Conservation (phyloP, 1,140 invertebrate species). For the Tyrophagus putrescentiae region DNA sequence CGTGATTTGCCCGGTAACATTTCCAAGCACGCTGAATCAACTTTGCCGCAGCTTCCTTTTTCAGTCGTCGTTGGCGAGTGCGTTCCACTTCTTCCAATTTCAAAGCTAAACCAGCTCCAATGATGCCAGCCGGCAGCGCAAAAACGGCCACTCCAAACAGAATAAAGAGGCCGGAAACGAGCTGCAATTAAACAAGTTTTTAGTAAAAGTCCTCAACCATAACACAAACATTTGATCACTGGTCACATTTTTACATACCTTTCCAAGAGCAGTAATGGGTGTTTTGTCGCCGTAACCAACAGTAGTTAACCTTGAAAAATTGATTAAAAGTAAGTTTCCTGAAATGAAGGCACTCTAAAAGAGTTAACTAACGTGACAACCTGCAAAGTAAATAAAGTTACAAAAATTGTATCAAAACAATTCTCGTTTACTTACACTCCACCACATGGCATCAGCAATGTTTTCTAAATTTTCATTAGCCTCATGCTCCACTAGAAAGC, state of each 20-base stretch:
- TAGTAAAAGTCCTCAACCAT: no score
- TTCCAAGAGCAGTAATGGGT: background rate
- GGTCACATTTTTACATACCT: no score
- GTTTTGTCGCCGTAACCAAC: constrained; percentile 12
- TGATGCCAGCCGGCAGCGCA: constrained; percentile 19
- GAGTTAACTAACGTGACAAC: no score
- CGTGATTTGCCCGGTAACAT: background rate
- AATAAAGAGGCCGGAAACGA: background rate
- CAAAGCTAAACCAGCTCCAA: constrained; percentile 17
- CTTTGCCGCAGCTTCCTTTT: background rate
- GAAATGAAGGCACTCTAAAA: background rate
- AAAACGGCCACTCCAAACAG: constrained; percentile 11
- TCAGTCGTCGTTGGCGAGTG: background rate
- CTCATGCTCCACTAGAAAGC: constrained; percentile 9
- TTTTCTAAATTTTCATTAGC: background rate
- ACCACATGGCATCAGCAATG: constrained; percentile 18
- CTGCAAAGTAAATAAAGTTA: no score
- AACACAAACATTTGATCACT: no score
- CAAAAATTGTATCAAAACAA: no score
- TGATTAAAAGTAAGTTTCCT: background rate
- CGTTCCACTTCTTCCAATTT: constrained; percentile 15
- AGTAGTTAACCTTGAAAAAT: constrained; percentile 5
- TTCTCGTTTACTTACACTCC: constrained; percentile 18
- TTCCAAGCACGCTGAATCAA: constrained; percentile 8
- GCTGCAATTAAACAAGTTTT: no score